These are phyloP conservation scores for Phalacrocorax aristotelis DNA, from an alignment of 2,113 vertebrate species.

Conservation along the genomic window DNA sequence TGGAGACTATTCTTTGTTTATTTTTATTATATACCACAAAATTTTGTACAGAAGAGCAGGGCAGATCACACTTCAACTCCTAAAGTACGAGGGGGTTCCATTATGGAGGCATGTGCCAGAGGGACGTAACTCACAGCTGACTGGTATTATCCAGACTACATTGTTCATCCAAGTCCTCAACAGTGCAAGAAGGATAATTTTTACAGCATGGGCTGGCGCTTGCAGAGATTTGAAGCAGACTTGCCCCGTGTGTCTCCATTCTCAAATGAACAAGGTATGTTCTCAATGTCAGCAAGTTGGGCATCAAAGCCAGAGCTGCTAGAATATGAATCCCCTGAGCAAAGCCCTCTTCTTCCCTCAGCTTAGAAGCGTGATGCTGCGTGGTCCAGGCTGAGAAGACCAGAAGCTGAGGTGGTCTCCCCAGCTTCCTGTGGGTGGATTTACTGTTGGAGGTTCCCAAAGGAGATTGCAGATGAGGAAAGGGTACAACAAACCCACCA, in stretches of 20 bases:
- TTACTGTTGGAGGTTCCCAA: neutral
- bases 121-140: neutral
- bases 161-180: neutral
- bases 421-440: neutral
- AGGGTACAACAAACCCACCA: neutral
- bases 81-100: accelerated
- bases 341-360: neutral
- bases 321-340: neutral
- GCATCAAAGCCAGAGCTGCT: neutral
- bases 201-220: neutral
- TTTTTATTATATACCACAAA: neutral
- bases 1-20: slow-evolving; percentile 1
- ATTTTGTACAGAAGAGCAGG: neutral
- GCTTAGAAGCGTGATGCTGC: neutral
- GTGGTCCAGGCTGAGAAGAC: neutral
- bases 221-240: neutral
- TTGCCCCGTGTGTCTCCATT: accelerated
- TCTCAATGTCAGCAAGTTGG: neutral
- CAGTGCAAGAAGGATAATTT: neutral
- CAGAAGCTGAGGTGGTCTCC: neutral
- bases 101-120: neutral
- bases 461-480: neutral
- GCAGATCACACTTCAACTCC: neutral
- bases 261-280: neutral
- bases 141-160: neutral